Percentiles rank a stretch among this genome's conserved stretches.
phyloP scores from a whole-genome alignment of 2,113 vertebrate genomes.

The Tachycineta bicolor region DNA sequence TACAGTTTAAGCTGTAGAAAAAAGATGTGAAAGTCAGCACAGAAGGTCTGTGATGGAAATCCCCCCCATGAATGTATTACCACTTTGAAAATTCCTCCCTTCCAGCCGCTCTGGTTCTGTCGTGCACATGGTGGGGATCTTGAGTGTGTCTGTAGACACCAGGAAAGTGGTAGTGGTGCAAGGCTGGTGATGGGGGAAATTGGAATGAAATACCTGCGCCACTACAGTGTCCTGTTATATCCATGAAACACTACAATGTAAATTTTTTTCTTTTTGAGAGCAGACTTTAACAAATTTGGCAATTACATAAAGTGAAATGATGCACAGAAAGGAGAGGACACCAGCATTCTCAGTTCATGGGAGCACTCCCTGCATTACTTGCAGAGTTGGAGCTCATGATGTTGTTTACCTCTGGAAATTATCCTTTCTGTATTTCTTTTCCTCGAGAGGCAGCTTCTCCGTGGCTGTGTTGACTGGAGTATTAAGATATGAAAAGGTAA shows the following conservation, averaged over 20 bases:
- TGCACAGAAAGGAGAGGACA: background rate
- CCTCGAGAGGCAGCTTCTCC: background rate
- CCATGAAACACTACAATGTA: background rate
- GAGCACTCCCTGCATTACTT: background rate
- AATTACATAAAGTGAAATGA: background rate
- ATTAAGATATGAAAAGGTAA: conserved; percentile 45
- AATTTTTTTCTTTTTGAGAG: background rate
- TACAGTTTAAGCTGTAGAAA: background rate
- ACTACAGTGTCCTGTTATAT: background rate
- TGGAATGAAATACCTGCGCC: background rate
- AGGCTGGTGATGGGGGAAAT: background rate
- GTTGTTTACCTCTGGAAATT: conserved; percentile 8
- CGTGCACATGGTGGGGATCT: background rate
- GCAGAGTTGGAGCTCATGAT: background rate
- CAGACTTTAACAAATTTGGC: background rate
- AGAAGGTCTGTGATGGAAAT: background rate
- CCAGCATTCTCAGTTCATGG: background rate
- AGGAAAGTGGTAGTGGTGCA: background rate
- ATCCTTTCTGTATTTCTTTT: background rate
- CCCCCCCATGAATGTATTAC: background rate
- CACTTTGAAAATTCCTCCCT: background rate
- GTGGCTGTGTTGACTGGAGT: background rate
- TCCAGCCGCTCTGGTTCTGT: background rate
- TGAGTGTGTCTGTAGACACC: background rate
- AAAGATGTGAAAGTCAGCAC: background rate